Evolutionary conservation across 2,113 vertebrate genomes (phyloP).

Genomic region (Tapirus terrestris): DNA sequence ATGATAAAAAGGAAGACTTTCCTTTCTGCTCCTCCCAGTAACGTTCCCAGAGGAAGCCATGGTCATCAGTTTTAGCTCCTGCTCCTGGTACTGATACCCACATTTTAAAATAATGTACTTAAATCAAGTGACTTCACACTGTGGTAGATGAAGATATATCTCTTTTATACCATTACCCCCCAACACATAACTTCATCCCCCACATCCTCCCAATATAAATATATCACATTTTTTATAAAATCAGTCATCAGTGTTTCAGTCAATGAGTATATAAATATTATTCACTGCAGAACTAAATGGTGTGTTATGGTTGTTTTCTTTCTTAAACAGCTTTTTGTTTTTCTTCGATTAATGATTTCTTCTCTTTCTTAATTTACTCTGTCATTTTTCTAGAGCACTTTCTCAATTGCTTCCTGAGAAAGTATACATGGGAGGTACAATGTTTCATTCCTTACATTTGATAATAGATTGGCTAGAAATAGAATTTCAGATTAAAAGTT

Average conservation of each 20-base stretch:
- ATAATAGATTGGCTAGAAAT: neutral
- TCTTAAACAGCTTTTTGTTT: neutral
- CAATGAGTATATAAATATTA: neutral
- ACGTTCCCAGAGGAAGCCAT: neutral
- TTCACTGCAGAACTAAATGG: neutral
- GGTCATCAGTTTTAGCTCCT: neutral
- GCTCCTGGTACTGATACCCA: neutral
- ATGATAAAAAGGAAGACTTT: neutral
- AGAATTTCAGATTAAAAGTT: neutral
- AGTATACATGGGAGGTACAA: neutral
- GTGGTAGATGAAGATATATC: neutral
- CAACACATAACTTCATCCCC: neutral
- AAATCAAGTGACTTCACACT: neutral
- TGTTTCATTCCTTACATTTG: neutral
- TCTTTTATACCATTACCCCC: neutral
- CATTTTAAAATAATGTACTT: neutral
- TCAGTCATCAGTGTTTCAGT: neutral
- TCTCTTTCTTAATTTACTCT: neutral
- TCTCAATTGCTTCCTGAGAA: neutral
- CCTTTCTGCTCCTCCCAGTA: neutral
- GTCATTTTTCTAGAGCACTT: neutral
- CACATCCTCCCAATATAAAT: neutral
- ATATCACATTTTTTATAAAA: conserved; percentile 1
- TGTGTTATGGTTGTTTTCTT: neutral
- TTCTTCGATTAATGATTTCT: neutral